Evolutionary conservation across 1,140 invertebrate species (phyloP).

Genomic region (Drosophila neocordata): DNA sequence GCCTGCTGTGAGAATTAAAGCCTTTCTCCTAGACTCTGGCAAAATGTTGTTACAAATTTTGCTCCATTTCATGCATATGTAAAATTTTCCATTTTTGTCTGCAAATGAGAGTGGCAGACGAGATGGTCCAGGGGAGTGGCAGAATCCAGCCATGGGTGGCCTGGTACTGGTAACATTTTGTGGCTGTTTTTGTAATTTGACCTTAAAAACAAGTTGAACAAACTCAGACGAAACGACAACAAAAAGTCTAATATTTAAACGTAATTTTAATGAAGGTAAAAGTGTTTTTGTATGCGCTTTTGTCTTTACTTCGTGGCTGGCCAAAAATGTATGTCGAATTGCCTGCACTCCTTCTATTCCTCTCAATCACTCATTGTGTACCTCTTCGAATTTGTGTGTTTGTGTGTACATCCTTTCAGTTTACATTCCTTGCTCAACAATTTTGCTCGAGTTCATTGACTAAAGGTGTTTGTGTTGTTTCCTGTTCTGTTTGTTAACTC

Average conservation of each 20-base stretch:
- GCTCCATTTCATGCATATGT: constrained; percentile 63
- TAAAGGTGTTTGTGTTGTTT: constrained; percentile 19
- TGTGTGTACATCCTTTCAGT: constrained; percentile 13
- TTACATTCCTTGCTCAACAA: constrained; percentile 11
- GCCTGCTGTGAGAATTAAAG: constrained; percentile 18
- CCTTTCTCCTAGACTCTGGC: constrained; percentile 22
- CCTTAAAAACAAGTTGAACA: constrained; percentile 66
- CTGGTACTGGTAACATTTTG: constrained; percentile 22
- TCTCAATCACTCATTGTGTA: not conserved
- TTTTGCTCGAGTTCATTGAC: constrained; percentile 13
- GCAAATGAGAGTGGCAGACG: not conserved
- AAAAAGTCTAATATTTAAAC: constrained; percentile 67
- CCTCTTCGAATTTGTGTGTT: constrained; percentile 12
- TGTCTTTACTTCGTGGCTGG: constrained; percentile 32
- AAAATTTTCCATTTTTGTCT: constrained; percentile 41
- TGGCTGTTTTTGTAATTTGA: constrained; percentile 58
- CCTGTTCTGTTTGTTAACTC: constrained; percentile 1
- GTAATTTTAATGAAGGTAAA: constrained; percentile 74
- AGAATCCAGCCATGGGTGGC: constrained; percentile 15
- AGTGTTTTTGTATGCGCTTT: constrained; percentile 44
- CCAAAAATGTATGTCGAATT: constrained; percentile 9
- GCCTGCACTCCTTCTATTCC: not conserved
- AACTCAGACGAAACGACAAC: constrained; percentile 21
- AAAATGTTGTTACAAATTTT: constrained; percentile 72
- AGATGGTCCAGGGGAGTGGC: not conserved